Evolutionary conservation across 2,888 invertebrate species (phyloP).

Genomic region (Andrena fulva): DNA sequence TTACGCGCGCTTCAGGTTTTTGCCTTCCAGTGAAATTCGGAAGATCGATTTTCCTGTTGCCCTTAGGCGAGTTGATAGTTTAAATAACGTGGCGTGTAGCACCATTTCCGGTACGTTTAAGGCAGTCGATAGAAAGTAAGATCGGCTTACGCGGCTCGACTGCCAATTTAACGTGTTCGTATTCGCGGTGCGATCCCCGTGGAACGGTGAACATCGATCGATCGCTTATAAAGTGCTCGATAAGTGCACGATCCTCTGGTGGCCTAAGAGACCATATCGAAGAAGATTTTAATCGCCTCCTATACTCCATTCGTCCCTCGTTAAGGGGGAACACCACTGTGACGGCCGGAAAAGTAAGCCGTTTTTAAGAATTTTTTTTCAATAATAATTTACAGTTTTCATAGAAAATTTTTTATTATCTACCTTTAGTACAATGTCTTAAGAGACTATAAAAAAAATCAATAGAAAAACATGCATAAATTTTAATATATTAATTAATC

Average conservation of each 20-base stretch:
- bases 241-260: background rate
- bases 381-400: no score
- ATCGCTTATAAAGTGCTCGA: background rate
- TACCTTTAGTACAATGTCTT: no score
- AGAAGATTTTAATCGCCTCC: no score
- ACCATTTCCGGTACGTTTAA: constrained; percentile 72
- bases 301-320: no score
- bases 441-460: no score
- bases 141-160: constrained; percentile 66
- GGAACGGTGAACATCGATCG: constrained; percentile 49
- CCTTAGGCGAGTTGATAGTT: constrained; percentile 9
- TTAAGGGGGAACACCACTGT: no score
- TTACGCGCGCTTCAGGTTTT: background rate
- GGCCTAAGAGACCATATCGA: background rate
- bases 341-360: no score
- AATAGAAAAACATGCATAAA: no score
- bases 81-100: constrained; percentile 28
- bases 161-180: constrained; percentile 40
- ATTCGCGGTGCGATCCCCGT: constrained; percentile 38
- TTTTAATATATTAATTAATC: no score
- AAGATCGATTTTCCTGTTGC: constrained; percentile 23
- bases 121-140: constrained; percentile 76
- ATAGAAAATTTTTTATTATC: no score
- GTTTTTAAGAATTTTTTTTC: no score
- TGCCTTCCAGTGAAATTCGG: constrained; percentile 32